phyloP scores from a whole-genome alignment of 2,113 vertebrate genomes.

The Trematocara variabile region DNA sequence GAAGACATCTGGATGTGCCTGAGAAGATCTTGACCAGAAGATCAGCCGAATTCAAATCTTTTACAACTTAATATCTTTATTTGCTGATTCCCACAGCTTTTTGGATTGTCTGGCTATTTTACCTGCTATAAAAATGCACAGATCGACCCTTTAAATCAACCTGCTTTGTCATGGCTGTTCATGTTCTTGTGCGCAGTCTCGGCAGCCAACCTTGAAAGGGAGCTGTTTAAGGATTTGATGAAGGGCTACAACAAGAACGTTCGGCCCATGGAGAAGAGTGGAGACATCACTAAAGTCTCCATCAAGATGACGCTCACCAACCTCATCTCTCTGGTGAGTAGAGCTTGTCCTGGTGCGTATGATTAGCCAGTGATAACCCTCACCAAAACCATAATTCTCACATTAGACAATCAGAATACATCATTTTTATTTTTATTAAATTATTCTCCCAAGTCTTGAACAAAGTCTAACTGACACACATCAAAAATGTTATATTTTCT shows the following conservation, averaged over 20 bases:
- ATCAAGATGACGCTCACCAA: slow-evolving; percentile 96
- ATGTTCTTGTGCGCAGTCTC: slow-evolving; percentile 35
- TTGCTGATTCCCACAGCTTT: background rate
- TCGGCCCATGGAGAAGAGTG: slow-evolving; percentile 69
- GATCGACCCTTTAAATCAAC: background rate
- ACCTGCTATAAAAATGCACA: background rate
- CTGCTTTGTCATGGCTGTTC: background rate
- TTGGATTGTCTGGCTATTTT: background rate
- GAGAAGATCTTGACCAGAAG: background rate
- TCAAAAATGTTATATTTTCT: fast-evolving
- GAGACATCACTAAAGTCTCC: slow-evolving; percentile 80
- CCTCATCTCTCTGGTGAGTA: slow-evolving; percentile 89
- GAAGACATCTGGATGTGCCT: background rate
- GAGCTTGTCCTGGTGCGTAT: background rate
- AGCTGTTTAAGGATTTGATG: slow-evolving; percentile 85
- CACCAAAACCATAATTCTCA: background rate
- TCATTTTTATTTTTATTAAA: background rate
- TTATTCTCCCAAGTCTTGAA: background rate
- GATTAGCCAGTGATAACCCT: slow-evolving; percentile 10
- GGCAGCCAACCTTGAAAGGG: slow-evolving; percentile 83
- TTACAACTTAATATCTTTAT: background rate
- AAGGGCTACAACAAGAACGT: slow-evolving; percentile 82
- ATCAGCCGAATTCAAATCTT: background rate
- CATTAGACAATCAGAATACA: background rate
- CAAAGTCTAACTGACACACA: background rate